Evolutionary conservation across 2,888 invertebrate species (phyloP), one percentile per base, ranked within the genome.

Genomic region (Operophtera brumata): DNA sequence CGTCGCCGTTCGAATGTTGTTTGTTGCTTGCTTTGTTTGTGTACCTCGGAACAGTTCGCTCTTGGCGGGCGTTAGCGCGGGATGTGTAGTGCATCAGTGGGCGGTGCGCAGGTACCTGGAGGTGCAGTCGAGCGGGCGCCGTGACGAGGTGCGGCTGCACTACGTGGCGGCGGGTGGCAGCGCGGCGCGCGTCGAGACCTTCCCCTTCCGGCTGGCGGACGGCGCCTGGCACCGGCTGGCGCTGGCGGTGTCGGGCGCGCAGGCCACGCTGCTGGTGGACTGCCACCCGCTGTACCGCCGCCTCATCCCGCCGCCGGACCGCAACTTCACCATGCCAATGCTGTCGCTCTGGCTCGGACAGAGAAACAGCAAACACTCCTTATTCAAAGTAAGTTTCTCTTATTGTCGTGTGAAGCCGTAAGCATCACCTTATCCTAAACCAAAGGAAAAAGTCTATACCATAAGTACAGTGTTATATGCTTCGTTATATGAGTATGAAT

Each of bases 201-300:
- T 97, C 91, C 95, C 95, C 70, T 96, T 94, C 90, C 93, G 94
- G 74, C 91, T 97, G 80, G 96, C 96, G 67, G 97, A 97, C 91
- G 94, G 95, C 82, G 92, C 92, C 76, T 97, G 97, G 97, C 97
- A 97, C 91, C 94, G 93, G 70, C 91, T 97, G 78, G 96, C 96
- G 74, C 91, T 97, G 70, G 94, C 95, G 74, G 93, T 97, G 77
- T 96, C 95, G 77, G 96, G 95, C 70, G 94, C 94, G 75, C 94
- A 94, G 87, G 94, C 95, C 79, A 95, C 95, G 87, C 91, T 97
- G 78, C 92, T 95, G 71, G 94, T 97, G 69, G 96, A 97, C 92
- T 97, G 97, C 91, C 94, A 94, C 84, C 94, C 95, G 68, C 92
- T 96, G 65, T 96, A 96, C 91, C 94, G 94, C 84, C 93, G 96